phyloP scores from a whole-genome alignment of 2,797 vertebrate genomes.

The Sebastes steindachneri region DNA sequence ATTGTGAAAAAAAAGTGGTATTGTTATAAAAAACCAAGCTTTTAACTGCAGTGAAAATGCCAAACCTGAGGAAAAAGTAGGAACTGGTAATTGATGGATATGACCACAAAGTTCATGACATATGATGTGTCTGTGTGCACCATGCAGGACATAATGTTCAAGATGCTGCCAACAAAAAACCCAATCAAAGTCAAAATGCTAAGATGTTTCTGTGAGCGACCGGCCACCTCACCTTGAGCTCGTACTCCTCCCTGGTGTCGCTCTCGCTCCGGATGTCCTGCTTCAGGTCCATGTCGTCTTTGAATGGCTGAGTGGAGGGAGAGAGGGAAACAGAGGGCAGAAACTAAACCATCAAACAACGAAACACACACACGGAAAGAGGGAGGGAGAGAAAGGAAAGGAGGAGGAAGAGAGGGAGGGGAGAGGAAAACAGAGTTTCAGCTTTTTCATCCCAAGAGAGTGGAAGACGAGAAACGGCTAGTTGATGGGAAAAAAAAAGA shows the following conservation, averaged over 20 bases:
- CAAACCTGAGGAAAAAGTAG: not conserved
- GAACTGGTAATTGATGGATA: slow-evolving; percentile 9
- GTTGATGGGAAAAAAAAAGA: slow-evolving; percentile 19
- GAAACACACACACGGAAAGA: slow-evolving; percentile 81
- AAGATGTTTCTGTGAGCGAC: not conserved
- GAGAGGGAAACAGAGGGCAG: slow-evolving; percentile 87
- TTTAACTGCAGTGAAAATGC: slow-evolving; percentile 3
- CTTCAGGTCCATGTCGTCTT: slow-evolving; percentile 96
- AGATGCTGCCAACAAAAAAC: not conserved
- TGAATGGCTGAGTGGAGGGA: slow-evolving; percentile 91
- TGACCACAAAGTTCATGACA: slow-evolving; percentile 28
- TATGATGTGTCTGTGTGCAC: not conserved
- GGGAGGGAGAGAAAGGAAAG: slow-evolving; percentile 72
- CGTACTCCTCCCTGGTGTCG: slow-evolving; percentile 92
- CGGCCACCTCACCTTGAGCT: slow-evolving; percentile 89
- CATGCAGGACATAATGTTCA: slow-evolving; percentile 30
- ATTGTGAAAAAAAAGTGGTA: not conserved
- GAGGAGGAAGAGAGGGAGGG: slow-evolving; percentile 72
- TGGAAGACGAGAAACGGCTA: slow-evolving; percentile 65
- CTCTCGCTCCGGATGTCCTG: slow-evolving; percentile 92
- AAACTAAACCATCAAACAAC: slow-evolving; percentile 89
- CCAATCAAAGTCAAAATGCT: not conserved
- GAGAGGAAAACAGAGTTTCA: slow-evolving; percentile 85
- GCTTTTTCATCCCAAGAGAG: slow-evolving; percentile 74
- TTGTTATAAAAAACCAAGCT: not conserved